phyloP scores from a whole-genome alignment of 2,113 vertebrate genomes.

The Muscicapa adusta region DNA sequence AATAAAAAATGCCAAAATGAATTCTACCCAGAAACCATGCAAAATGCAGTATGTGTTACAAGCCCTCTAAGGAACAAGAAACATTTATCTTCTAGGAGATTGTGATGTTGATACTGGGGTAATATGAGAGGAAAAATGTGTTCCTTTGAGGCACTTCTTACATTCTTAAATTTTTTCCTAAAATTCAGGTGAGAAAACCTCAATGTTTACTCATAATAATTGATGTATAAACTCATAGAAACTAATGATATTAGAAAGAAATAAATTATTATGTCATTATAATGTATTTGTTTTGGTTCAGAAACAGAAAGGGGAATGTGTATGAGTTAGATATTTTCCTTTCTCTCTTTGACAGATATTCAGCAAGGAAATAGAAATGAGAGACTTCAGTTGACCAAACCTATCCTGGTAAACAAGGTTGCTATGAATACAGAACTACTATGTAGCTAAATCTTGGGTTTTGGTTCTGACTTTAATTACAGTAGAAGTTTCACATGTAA shows the following conservation, averaged over 20 bases:
- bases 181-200: neutral
- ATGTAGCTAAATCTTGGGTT: neutral
- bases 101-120: neutral
- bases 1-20: neutral
- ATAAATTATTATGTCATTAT: neutral
- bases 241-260: neutral
- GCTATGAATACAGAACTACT: neutral
- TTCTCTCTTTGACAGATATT: neutral
- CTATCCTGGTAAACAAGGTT: slow-evolving; percentile 32
- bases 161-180: neutral
- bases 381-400: neutral
- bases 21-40: neutral
- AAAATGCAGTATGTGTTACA: neutral
- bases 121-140: neutral
- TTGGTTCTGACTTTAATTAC: neutral
- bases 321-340: neutral
- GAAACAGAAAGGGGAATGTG: neutral
- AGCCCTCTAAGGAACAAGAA: neutral
- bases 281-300: neutral
- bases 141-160: neutral
- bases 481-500: neutral
- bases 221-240: neutral
- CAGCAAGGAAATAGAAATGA: slow-evolving; percentile 16
- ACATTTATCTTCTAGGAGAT: neutral
- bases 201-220: neutral